phyloP scores from a whole-genome alignment of 2,797 vertebrate species.

The Microctenopoma steveboyesi region DNA sequence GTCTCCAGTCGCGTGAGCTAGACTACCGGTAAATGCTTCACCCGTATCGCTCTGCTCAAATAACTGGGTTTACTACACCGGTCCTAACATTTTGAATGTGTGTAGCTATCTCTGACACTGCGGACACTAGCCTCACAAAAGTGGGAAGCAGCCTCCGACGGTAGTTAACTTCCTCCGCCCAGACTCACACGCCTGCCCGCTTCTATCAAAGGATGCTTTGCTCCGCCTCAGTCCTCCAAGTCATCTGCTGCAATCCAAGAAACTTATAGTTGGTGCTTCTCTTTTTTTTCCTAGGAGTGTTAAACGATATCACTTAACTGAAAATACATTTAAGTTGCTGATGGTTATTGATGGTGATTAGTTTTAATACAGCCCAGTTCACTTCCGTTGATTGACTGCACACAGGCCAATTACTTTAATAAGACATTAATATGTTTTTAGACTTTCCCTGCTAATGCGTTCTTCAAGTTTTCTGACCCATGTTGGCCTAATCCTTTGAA shows the following conservation, averaged over 20 bases:
- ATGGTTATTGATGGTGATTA: too few relatives aligned
- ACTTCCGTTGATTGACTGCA: slow-evolving; percentile 23
- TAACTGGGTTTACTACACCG: not conserved
- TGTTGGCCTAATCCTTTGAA: slow-evolving; percentile 67
- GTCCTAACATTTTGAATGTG: not conserved
- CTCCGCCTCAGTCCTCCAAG: slow-evolving; percentile 70
- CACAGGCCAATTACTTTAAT: slow-evolving; percentile 44
- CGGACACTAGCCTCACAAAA: not conserved
- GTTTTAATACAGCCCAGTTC: not conserved
- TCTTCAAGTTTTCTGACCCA: slow-evolving; percentile 27
- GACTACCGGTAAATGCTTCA: not conserved
- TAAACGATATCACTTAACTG: too few relatives aligned
- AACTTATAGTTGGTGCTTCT: slow-evolving; percentile 14
- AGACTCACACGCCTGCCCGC: slow-evolving; percentile 61
- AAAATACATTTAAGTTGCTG: too few relatives aligned
- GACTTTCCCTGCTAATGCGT: slow-evolving; percentile 25
- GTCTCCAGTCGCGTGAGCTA: slow-evolving; percentile 1
- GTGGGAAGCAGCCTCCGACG: slow-evolving; percentile 52
- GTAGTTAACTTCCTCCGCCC: slow-evolving; percentile 68
- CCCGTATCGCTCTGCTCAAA: slow-evolving; percentile 3
- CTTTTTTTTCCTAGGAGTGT: not conserved
- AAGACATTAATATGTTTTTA: slow-evolving; percentile 45
- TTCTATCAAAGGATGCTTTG: slow-evolving; percentile 70
- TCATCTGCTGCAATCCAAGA: slow-evolving; percentile 47
- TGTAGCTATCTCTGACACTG: not conserved